These are phyloP conservation scores for Blastobasis adustella DNA, from an alignment of 2,888 invertebrate genomes.

Conservation along the genomic window DNA sequence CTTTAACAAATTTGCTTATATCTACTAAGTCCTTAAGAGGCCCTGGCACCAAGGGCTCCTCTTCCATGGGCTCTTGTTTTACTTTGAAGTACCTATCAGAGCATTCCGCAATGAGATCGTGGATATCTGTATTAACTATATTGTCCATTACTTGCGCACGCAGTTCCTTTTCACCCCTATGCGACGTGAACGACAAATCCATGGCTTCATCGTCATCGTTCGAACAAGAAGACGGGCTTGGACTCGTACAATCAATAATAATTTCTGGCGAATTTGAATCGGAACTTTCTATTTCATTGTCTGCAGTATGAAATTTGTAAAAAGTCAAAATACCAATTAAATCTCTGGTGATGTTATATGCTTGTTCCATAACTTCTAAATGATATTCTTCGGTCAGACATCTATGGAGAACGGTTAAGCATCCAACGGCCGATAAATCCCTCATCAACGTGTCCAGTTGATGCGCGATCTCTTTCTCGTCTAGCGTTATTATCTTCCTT, in stretches of 20 bases:
- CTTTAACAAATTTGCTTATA: conserved; percentile 30
- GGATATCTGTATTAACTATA: conserved; percentile 70
- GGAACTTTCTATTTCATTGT: conserved; percentile 4
- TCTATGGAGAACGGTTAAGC: conserved; percentile 77
- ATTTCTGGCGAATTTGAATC: not conserved
- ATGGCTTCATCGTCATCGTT: not conserved
- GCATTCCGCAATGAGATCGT: conserved; percentile 68
- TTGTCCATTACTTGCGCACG: conserved; percentile 62
- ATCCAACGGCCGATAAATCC: conserved; percentile 77
- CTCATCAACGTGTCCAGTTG: conserved; percentile 76
- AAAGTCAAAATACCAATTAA: conserved; percentile 62
- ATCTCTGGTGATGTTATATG: conserved; percentile 64
- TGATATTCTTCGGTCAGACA: conserved; percentile 79
- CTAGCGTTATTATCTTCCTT: conserved; percentile 80
- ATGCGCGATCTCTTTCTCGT: conserved; percentile 73
- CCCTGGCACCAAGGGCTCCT: conserved; percentile 6
- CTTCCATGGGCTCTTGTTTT: conserved; percentile 10
- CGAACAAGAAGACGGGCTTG: no score
- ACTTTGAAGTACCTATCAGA: conserved; percentile 42
- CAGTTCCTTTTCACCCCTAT: not conserved
- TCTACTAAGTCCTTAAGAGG: conserved; percentile 15
- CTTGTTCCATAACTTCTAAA: conserved; percentile 76
- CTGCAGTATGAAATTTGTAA: conserved; percentile 46
- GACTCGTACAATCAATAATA: no score
- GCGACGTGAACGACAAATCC: not conserved